A percentile compares a stretch with the other conserved stretches of the same genome.
phyloP scores from a whole-genome alignment of 2,888 invertebrate genomes.

The Charanyca ferruginea region DNA sequence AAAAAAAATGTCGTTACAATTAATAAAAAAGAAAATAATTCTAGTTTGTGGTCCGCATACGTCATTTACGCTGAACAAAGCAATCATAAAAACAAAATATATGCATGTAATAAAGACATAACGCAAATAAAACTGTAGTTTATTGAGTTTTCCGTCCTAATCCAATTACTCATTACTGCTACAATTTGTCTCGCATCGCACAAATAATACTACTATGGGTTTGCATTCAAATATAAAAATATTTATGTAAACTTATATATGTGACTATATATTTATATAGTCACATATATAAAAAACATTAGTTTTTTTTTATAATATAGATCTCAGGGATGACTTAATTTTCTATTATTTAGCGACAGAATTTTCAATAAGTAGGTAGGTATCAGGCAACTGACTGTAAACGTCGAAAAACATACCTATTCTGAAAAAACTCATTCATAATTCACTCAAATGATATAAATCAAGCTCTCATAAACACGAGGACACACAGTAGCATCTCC shows the following conservation, averaged over 20 bases:
- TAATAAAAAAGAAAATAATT: background rate
- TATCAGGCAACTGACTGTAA: background rate
- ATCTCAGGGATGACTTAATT: too few relatives aligned
- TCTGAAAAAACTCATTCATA: slow-evolving; percentile 43
- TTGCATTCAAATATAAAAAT: background rate
- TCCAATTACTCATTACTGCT: slow-evolving; percentile 74
- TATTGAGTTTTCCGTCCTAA: slow-evolving; percentile 70
- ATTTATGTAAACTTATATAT: too few relatives aligned
- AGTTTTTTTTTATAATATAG: too few relatives aligned
- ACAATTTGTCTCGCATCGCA: slow-evolving; percentile 58
- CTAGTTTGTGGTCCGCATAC: background rate
- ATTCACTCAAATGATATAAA: slow-evolving; percentile 48
- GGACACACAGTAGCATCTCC: slow-evolving; percentile 29
- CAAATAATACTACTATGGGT: slow-evolving; percentile 23
- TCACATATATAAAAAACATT: too few relatives aligned
- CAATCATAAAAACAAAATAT: slow-evolving; percentile 39
- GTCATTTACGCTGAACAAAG: slow-evolving; percentile 24
- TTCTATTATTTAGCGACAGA: too few relatives aligned
- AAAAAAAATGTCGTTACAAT: background rate
- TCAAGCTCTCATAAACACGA: slow-evolving; percentile 26
- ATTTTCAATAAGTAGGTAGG: too few relatives aligned
- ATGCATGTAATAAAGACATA: slow-evolving; percentile 35
- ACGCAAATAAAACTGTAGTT: slow-evolving; percentile 62
- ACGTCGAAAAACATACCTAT: background rate
- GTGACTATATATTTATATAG: too few relatives aligned